A percentile compares a stretch with the other conserved stretches of the same genome.
phyloP scores from a whole-genome alignment of 2,113 vertebrate genomes.

The Nothocercus nigrocapillus region DNA sequence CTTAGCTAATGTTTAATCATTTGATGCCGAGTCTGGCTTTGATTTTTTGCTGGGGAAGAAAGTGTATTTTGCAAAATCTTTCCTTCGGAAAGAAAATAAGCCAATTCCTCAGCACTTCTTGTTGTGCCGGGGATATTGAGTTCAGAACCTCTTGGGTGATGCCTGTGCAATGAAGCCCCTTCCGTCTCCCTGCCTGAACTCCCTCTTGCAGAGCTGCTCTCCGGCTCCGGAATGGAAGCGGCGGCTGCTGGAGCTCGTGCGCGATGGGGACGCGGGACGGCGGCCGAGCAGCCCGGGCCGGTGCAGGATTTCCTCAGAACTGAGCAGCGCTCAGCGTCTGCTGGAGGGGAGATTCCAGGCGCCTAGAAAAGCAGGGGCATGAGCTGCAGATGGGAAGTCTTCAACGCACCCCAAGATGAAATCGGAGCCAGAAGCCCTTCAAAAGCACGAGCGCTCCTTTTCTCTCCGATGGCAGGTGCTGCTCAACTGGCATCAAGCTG shows the following conservation, averaged over 20 bases:
- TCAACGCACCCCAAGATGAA: accelerated
- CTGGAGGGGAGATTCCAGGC: neutral
- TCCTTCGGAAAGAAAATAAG: neutral
- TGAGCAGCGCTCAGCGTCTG: accelerated
- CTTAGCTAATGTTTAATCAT: slow-evolving; percentile 60
- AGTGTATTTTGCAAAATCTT: neutral
- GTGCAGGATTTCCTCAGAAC: neutral
- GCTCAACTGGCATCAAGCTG: neutral
- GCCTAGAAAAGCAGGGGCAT: neutral
- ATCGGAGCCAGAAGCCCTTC: neutral
- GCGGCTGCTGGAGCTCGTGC: accelerated
- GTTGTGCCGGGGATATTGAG: neutral
- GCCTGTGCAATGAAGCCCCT: neutral
- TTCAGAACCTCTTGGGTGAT: neutral
- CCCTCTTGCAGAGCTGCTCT: neutral
- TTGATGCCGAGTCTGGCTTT: slow-evolving; percentile 35
- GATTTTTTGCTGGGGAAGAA: slow-evolving; percentile 36
- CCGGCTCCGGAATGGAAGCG: accelerated
- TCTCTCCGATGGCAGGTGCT: neutral
- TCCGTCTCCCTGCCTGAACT: neutral
- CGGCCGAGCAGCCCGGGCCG: accelerated
- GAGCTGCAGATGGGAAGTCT: accelerated
- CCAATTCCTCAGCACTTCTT: neutral
- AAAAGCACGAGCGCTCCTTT: neutral
- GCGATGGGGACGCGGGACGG: accelerated